Evolutionary conservation across 2,888 invertebrate species (phyloP).

Genomic region (Pandemis heparana): DNA sequence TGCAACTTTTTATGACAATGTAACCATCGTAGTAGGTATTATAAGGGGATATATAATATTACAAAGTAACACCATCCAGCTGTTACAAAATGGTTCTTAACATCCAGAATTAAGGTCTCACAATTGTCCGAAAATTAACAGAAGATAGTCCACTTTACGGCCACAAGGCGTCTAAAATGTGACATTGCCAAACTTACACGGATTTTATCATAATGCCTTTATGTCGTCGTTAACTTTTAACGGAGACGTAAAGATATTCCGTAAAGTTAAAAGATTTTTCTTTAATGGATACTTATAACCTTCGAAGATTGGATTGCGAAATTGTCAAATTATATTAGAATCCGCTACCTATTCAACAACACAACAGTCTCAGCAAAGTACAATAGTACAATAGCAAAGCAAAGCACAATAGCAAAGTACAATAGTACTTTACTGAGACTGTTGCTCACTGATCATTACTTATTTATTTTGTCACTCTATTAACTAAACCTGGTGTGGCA

Average conservation of each 20-base stretch:
- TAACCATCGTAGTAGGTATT: not conserved
- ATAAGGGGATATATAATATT: not conserved
- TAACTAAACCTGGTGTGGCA: no score
- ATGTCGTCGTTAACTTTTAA: constrained; percentile 25
- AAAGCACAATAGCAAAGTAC: no score
- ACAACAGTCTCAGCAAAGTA: no score
- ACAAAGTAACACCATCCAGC: not conserved
- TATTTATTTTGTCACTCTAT: no score
- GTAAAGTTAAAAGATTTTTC: constrained; percentile 12
- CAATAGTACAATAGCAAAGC: no score
- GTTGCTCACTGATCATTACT: no score
- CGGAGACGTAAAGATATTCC: not conserved
- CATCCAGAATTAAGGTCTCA: not conserved
- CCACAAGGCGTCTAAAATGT: not conserved
- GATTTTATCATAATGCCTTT: constrained; percentile 25
- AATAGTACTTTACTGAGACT: no score
- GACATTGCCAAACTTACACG: not conserved
- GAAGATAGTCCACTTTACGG: not conserved
- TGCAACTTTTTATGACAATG: not conserved
- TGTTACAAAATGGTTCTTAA: not conserved
- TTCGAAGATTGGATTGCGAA: no score
- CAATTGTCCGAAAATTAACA: not conserved
- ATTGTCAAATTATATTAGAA: not conserved
- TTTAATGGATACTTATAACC: not conserved
- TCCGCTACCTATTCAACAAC: no score